Evolutionary conservation across 2,797 vertebrate genomes (phyloP).

Genomic region (Polyboroides typus): DNA sequence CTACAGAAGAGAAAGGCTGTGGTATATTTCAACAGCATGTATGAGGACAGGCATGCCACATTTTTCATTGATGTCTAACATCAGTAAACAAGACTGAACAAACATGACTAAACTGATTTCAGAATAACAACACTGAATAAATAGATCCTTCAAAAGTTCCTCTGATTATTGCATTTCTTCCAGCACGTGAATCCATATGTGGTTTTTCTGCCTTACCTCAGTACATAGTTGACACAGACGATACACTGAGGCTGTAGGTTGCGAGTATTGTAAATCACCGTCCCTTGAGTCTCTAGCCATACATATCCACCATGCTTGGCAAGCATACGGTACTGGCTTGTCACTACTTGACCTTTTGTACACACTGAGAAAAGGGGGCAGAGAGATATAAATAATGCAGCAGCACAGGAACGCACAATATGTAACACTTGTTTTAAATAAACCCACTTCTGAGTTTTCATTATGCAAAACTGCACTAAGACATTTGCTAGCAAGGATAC

Average conservation of each 20-base stretch:
- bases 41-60: not conserved
- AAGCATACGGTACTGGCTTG: conserved; percentile 92
- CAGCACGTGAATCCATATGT: not conserved
- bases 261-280: conserved; percentile 94
- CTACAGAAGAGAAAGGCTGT: not conserved
- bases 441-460: not conserved
- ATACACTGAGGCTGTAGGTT: conserved; percentile 98
- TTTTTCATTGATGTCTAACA: conserved; percentile 10
- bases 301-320: conserved; percentile 94
- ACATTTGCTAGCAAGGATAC: not conserved
- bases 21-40: not conserved
- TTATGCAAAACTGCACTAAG: not conserved
- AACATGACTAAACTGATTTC: not conserved
- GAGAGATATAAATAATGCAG: not conserved
- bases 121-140: not conserved
- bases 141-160: not conserved
- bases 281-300: conserved; percentile 96
- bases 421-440: not conserved
- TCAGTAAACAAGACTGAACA: conserved; percentile 40
- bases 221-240: conserved; percentile 94
- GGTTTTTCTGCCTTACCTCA: conserved; percentile 80
- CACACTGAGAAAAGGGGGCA: conserved; percentile 82
- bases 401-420: not conserved
- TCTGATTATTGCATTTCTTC: not conserved
- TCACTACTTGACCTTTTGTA: conserved; percentile 93